Conservation (phyloP, 2,113 vertebrate species). For the Tretioscincus oriximinensis region DNA sequence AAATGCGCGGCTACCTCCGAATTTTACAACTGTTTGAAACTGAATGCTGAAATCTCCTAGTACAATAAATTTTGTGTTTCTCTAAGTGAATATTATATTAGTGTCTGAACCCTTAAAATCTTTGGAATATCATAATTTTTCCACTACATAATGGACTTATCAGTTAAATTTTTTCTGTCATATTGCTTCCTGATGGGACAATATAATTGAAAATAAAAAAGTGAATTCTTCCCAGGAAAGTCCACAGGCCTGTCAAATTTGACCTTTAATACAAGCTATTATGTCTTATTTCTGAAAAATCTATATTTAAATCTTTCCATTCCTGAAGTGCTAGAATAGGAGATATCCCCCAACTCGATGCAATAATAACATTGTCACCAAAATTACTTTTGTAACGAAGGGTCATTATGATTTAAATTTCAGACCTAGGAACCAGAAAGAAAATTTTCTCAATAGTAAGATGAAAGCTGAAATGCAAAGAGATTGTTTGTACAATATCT, state of each 20-base stretch:
- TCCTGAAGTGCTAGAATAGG: background rate
- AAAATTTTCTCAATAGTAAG: background rate
- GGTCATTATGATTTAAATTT: background rate
- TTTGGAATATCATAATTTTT: background rate
- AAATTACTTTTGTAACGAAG: background rate
- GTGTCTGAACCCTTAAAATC: background rate
- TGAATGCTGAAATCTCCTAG: background rate
- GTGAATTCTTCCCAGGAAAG: background rate
- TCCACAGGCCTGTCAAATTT: conserved; percentile 5
- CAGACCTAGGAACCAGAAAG: background rate
- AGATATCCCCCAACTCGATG: background rate
- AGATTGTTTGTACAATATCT: background rate
- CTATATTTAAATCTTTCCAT: background rate
- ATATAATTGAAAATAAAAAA: conserved; percentile 8
- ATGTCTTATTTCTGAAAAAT: background rate
- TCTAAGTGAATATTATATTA: background rate
- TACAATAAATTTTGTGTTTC: background rate
- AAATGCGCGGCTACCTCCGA: background rate
- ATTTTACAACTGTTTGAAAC: background rate
- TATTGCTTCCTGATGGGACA: background rate
- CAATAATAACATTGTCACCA: background rate
- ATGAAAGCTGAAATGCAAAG: background rate
- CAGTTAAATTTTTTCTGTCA: background rate
- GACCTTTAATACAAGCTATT: conserved; percentile 8
- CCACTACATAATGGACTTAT: background rate